Conservation (phyloP, 2,113 vertebrate species). For the Anser cygnoides region DNA sequence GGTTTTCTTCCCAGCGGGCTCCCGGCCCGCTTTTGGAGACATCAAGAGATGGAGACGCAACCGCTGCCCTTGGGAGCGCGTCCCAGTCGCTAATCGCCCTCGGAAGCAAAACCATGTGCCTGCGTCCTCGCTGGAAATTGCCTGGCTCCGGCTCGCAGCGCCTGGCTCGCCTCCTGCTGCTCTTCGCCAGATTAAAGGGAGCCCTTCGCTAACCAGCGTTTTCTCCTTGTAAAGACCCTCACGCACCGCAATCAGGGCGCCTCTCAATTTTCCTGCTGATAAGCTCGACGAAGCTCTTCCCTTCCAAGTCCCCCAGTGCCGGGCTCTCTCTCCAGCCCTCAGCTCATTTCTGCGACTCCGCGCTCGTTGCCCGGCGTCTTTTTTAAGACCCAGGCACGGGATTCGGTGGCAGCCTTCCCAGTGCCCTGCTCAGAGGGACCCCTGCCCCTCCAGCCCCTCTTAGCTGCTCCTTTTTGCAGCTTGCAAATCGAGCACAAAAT, state of each 20-base stretch:
- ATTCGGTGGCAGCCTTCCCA: fast-evolving
- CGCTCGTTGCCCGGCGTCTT: background rate
- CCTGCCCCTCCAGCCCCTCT: background rate
- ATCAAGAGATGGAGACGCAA: slow-evolving; percentile 30
- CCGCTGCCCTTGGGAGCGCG: background rate
- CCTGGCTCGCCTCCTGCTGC: background rate
- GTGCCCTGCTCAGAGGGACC: background rate
- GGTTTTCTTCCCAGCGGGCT: background rate
- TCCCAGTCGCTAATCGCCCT: background rate
- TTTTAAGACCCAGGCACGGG: background rate
- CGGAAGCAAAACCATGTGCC: background rate
- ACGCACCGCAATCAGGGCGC: background rate
- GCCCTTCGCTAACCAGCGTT: slow-evolving; percentile 11
- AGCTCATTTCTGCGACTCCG: background rate
- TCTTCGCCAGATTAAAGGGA: slow-evolving; percentile 33
- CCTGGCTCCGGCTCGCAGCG: background rate
- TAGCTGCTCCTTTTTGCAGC: background rate
- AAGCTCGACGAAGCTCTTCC: slow-evolving; percentile 1
- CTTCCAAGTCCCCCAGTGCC: slow-evolving; percentile 1
- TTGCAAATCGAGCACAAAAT: background rate
- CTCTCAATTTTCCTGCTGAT: slow-evolving; percentile 58
- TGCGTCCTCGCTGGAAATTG: background rate
- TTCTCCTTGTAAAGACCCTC: slow-evolving; percentile 55
- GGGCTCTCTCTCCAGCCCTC: background rate
- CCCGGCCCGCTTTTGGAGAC: background rate